Percentiles rank a stretch among this genome's conserved stretches.
phyloP scores from a whole-genome alignment of 2,888 invertebrate genomes.

The Diarsia brunnea region DNA sequence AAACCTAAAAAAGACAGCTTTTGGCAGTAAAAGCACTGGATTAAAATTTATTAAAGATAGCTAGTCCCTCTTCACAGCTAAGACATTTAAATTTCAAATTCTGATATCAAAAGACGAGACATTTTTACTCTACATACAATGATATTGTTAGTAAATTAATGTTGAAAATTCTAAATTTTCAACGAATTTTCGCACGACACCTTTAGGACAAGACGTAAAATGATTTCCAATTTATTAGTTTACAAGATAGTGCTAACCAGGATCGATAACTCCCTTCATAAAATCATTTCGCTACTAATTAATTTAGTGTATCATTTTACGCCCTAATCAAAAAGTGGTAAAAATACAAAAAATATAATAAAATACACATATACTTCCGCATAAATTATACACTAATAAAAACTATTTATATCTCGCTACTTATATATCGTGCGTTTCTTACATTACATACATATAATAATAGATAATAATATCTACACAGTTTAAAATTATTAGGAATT shows the following conservation, averaged over 20 bases:
- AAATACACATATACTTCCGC: slow-evolving; percentile 50
- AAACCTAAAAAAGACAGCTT: slow-evolving; percentile 5
- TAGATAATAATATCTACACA: slow-evolving; percentile 73
- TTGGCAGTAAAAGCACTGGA: slow-evolving; percentile 29
- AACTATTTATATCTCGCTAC: slow-evolving; percentile 73
- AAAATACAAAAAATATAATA: slow-evolving; percentile 55
- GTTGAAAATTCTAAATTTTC: slow-evolving; percentile 53
- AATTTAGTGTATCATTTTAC: slow-evolving; percentile 17
- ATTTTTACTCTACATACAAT: slow-evolving; percentile 34
- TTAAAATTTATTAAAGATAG: slow-evolving; percentile 13
- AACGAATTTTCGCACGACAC: slow-evolving; percentile 19
- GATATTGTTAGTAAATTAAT: slow-evolving; percentile 33
- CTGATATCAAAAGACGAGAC: slow-evolving; percentile 41
- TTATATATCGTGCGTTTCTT: slow-evolving; percentile 75
- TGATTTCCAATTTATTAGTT: not conserved
- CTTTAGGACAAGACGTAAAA: slow-evolving; percentile 32
- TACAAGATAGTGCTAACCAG: not conserved
- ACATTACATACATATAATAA: slow-evolving; percentile 61
- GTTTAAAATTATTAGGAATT: slow-evolving; percentile 82
- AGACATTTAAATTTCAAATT: slow-evolving; percentile 40
- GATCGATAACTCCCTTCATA: not conserved
- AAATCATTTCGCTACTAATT: not conserved
- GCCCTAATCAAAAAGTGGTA: slow-evolving; percentile 23
- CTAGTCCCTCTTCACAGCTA: slow-evolving; percentile 14
- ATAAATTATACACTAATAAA: slow-evolving; percentile 59